Percentiles rank a stretch among this genome's conserved stretches.
phyloP scores from a whole-genome alignment of 2,113 vertebrate genomes.

The Albula goreensis region DNA sequence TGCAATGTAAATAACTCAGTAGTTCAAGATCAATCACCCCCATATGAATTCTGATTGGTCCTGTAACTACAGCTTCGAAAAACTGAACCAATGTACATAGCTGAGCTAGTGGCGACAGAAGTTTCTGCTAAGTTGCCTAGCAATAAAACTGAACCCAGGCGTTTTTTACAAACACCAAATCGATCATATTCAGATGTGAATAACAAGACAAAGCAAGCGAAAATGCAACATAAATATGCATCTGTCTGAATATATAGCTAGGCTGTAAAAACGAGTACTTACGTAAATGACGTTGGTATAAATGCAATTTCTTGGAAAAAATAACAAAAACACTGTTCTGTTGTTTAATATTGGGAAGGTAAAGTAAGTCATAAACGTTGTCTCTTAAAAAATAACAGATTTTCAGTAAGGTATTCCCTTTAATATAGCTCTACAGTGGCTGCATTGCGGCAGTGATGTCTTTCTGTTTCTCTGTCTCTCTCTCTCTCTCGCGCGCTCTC shows the following conservation, averaged over 20 bases:
- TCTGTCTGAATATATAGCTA: too few relatives aligned
- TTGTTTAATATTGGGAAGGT: neutral
- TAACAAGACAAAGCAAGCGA: neutral
- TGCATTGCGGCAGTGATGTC: neutral
- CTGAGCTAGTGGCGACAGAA: neutral
- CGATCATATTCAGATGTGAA: neutral
- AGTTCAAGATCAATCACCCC: neutral
- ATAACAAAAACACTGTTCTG: neutral
- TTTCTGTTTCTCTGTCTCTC: neutral
- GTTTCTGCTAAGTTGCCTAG: neutral
- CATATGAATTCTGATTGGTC: neutral
- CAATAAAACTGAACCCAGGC: neutral
- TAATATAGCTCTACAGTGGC: neutral
- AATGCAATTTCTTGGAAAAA: neutral
- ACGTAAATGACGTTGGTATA: neutral
- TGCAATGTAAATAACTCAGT: neutral
- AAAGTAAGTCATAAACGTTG: neutral
- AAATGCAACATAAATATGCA: neutral
- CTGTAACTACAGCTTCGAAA: neutral
- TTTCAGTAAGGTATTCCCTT: neutral
- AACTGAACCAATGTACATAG: neutral
- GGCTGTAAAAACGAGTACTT: conserved; percentile 4
- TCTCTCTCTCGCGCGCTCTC: neutral
- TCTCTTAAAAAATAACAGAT: neutral
- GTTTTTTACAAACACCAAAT: neutral